Evolutionary conservation across 2,113 vertebrate species (phyloP), one percentile per base, ranked within the genome.

Genomic region (Brachypodius melanocephalos): DNA sequence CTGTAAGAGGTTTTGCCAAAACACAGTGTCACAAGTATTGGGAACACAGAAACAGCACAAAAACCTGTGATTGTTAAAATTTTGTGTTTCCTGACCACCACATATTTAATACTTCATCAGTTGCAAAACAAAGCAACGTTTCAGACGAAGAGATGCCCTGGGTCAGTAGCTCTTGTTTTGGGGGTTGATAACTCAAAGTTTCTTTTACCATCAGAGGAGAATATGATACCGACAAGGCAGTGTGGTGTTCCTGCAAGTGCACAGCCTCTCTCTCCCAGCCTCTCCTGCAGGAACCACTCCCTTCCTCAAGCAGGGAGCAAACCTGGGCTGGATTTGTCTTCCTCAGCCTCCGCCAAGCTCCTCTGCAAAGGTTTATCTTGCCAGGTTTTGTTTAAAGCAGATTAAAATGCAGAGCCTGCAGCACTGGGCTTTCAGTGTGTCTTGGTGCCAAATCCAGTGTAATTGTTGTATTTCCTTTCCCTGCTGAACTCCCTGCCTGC

Each of bases 301-400:
- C 40, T 48, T 66, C 17, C 54, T 36, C 51, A n/a, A 8, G 38
- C 22, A 55, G 45, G n/a, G 58, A 75, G 12, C 26, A 88, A 78
- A 65, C 36, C 45, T 65, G 32, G 17, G 15, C 77, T 85, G 48
- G 16, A n/a, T 34, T 57, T 55, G 40, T 43, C 58, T 68, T 80
- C 42, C 46, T 57, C 4, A 4, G 32, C 25, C 46, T 49, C 91
- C 12, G 8, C n/a, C 43, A 74, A 77, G 31, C 12, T 74, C 34
- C 34, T 71, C 55, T 4, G 5, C 2, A 10, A 67, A 85, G 45
- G 6, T 67, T 72, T 21, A 3, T 9, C 6, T 72, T 76, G 25
- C 52, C 65, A 59, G 69, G 28, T n/a, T 87, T 93, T 77, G 13
- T 59, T 63, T 67, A 74, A 94, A 54, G 84, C 67, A 87, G 43